Evolutionary conservation across 2,888 invertebrate species (phyloP).

Genomic region (Polydrusus pterygomalis): DNA sequence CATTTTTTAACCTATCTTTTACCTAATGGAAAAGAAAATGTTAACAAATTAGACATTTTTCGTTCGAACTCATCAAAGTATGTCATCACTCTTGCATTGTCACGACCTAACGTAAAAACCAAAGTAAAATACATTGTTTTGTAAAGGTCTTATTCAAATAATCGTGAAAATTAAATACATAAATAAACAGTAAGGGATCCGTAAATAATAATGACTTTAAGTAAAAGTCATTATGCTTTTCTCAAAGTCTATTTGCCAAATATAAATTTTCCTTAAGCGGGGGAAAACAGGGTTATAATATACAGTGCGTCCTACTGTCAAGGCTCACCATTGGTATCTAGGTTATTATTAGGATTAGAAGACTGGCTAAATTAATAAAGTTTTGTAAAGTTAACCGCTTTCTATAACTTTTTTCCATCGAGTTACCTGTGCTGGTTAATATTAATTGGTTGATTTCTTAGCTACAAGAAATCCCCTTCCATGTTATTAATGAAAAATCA

Average conservation of each 20-base stretch:
- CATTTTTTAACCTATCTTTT: no score
- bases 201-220: background rate
- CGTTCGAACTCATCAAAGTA: background rate
- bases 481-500: no score
- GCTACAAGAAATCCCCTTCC: no score
- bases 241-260: background rate
- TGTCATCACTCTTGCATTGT: background rate
- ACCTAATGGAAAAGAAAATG: no score
- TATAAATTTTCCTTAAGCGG: background rate
- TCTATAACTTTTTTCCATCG: no score
- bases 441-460: no score
- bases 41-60: no score
- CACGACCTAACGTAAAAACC: background rate
- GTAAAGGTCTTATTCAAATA: slow-evolving; percentile 2
- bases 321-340: no score
- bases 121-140: background rate
- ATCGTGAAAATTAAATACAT: slow-evolving; percentile 7
- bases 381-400: no score
- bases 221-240: slow-evolving; percentile 6
- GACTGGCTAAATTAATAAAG: no score
- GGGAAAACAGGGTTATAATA: background rate
- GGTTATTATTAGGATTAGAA: no score
- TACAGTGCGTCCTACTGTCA: background rate
- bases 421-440: no score
- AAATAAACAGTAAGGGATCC: background rate